These are phyloP conservation scores for Diabrotica undecimpunctata DNA, from an alignment of 1,140 invertebrate species.

Conservation along the genomic window DNA sequence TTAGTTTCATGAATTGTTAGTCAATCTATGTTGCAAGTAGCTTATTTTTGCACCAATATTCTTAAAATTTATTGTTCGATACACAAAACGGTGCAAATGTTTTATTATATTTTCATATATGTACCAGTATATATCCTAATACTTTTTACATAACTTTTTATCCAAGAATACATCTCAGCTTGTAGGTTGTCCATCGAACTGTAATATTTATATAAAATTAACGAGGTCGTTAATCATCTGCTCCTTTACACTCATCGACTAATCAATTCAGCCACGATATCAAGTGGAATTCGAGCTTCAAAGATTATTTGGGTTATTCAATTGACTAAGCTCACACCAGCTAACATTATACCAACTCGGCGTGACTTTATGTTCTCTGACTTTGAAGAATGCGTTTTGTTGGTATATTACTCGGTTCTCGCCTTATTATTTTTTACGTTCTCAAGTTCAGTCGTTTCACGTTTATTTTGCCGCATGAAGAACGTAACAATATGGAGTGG, in stretches of 20 bases:
- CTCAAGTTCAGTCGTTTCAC: too few species aligned
- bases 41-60: too few species aligned
- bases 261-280: constrained; percentile 5
- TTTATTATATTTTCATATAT: too few species aligned
- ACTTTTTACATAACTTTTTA: too few species aligned
- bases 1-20: too few species aligned
- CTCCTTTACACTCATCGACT: constrained; percentile 3
- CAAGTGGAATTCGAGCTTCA: constrained; percentile 7
- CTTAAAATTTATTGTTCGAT: too few species aligned
- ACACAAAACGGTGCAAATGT: too few species aligned
- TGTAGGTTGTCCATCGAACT: not conserved
- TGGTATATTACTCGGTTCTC: not conserved
- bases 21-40: too few species aligned
- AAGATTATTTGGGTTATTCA: constrained; percentile 11
- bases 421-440: not conserved
- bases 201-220: constrained; percentile 3
- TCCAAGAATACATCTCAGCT: too few species aligned
- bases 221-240: constrained; percentile 4
- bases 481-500: too few species aligned
- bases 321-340: constrained; percentile 4
- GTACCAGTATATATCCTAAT: too few species aligned
- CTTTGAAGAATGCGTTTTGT: not conserved
- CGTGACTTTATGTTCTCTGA: not conserved
- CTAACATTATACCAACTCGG: not conserved
- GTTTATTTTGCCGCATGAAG: too few species aligned